Percentiles rank a stretch among this genome's conserved stretches.
These are phyloP conservation scores for Nanorana parkeri DNA, from an alignment of 2,113 vertebrate genomes.

Conservation along the genomic window DNA sequence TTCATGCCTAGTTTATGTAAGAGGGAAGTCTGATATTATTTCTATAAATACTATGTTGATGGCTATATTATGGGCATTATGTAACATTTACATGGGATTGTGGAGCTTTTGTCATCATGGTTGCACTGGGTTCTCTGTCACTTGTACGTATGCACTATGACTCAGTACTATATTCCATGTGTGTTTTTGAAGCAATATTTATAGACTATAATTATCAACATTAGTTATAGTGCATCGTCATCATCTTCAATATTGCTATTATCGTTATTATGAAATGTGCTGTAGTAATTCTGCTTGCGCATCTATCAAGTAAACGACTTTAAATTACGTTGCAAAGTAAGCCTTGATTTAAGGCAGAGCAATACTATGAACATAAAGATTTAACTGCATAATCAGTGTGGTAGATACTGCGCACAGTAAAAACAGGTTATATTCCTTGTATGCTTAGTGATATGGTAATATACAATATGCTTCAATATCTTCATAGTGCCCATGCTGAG, in stretches of 20 bases:
- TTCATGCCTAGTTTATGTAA: neutral
- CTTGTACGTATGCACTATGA: neutral
- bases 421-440: no score
- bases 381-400: no score
- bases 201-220: neutral
- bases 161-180: neutral
- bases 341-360: no score
- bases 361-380: no score
- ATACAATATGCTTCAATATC: no score
- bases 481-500: no score
- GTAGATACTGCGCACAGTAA: no score
- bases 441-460: no score
- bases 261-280: neutral
- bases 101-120: neutral
- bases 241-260: neutral
- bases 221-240: neutral
- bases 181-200: neutral
- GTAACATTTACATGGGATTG: neutral
- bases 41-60: neutral
- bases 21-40: neutral
- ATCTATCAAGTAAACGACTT: no score
- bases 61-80: constrained; percentile 3
- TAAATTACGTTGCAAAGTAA: no score
- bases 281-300: neutral
- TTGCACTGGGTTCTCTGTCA: neutral